These are phyloP conservation scores for Heliconius ismenius DNA, from an alignment of 2,888 invertebrate genomes.

Conservation along the genomic window DNA sequence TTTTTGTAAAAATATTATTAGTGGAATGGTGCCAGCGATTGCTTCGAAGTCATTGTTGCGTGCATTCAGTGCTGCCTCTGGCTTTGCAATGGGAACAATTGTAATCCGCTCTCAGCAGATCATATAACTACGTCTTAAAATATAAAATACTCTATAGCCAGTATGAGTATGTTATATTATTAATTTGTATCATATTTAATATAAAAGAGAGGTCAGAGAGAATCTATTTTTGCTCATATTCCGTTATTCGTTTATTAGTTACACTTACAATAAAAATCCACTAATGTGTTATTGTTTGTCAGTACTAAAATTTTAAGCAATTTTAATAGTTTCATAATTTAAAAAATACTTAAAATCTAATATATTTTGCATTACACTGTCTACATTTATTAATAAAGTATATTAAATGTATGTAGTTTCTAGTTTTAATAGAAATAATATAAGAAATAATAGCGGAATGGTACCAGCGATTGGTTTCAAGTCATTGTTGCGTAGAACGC, in stretches of 20 bases:
- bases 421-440: slow-evolving; percentile 4
- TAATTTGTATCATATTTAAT: not conserved
- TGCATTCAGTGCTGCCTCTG: slow-evolving; percentile 34
- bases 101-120: slow-evolving; percentile 22
- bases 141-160: not conserved
- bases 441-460: slow-evolving; percentile 16
- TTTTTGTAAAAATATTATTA: slow-evolving; percentile 28
- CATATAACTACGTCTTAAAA: slow-evolving; percentile 6
- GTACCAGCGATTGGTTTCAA: slow-evolving; percentile 34
- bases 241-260: not conserved
- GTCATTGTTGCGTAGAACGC: slow-evolving; percentile 37
- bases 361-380: no score
- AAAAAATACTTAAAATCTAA: no score
- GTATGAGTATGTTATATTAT: no score
- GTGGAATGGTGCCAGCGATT: slow-evolving; percentile 37
- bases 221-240: not conserved
- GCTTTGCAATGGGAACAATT: slow-evolving; percentile 29
- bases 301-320: no score
- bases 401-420: no score
- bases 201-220: not conserved
- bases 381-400: no score
- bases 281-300: no score
- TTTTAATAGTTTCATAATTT: no score
- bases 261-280: no score
- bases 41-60: slow-evolving; percentile 36